phyloP scores from a whole-genome alignment of 2,888 invertebrate genomes.

The Eurytoma adleriae region DNA sequence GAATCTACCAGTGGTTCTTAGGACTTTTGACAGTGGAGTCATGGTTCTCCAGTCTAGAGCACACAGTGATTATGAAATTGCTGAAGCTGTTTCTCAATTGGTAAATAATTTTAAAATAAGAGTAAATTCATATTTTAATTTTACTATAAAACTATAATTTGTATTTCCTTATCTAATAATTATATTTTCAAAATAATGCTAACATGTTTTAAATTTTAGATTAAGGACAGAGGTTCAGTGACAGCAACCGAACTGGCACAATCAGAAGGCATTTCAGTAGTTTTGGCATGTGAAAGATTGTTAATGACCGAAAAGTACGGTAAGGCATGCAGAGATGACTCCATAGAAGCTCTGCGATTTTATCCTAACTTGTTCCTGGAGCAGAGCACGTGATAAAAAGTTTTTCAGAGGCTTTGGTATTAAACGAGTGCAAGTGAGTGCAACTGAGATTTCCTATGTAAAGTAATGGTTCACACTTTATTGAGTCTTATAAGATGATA shows the following conservation, averaged over 20 bases:
- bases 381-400: constrained; percentile 70
- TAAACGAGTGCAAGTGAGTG: constrained; percentile 14
- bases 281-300: constrained; percentile 93
- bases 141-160: too few species aligned
- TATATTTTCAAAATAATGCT: too few species aligned
- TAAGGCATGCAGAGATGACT: constrained; percentile 94
- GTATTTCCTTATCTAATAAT: too few species aligned
- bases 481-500: neutral
- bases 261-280: constrained; percentile 88
- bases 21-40: constrained; percentile 95
- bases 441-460: constrained; percentile 42
- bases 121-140: neutral
- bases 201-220: constrained; percentile 74
- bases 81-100: constrained; percentile 81
- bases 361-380: constrained; percentile 92
- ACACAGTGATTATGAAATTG: constrained; percentile 84
- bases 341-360: constrained; percentile 95
- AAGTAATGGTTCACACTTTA: constrained; percentile 44
- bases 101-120: constrained; percentile 73
- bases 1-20: constrained; percentile 85
- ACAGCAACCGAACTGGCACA: constrained; percentile 93
- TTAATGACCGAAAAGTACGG: constrained; percentile 91
- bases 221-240: constrained; percentile 83
- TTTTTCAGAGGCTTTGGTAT: neutral
- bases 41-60: constrained; percentile 92